Conservation (phyloP, 2,113 vertebrate species). For the Azemiops feae region DNA sequence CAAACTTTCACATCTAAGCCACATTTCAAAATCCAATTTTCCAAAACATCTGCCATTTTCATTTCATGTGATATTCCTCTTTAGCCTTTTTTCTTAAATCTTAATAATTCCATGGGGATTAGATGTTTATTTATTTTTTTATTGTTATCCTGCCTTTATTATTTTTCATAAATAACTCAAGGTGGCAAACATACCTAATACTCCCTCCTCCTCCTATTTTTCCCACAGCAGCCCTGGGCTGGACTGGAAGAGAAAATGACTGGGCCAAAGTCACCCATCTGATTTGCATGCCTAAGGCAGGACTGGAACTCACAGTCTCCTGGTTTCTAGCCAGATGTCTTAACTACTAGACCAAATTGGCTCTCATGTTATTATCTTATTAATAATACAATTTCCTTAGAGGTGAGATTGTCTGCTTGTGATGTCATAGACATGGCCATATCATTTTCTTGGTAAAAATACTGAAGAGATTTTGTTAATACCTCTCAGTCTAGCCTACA, state of each 20-base stretch:
- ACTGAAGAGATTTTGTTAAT: background rate
- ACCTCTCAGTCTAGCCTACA: background rate
- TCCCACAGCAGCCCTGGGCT: background rate
- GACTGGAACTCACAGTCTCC: background rate
- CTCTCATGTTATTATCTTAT: background rate
- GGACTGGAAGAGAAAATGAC: background rate
- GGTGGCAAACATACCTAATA: too few species aligned
- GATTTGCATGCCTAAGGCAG: background rate
- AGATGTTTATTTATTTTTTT: background rate
- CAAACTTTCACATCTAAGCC: background rate
- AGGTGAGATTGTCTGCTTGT: background rate
- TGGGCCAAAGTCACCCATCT: background rate
- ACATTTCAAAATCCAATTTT: background rate
- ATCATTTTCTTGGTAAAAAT: background rate
- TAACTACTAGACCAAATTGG: background rate
- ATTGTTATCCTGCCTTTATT: too few species aligned
- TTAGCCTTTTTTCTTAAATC: background rate
- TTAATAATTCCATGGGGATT: background rate
- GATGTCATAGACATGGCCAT: background rate
- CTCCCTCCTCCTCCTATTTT: too few species aligned
- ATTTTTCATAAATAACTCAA: too few species aligned
- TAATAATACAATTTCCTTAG: background rate
- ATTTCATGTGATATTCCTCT: background rate
- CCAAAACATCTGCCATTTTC: background rate
- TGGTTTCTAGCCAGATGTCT: background rate